phyloP scores from a whole-genome alignment of 2,888 invertebrate genomes.

The Miltochrista miniata region DNA sequence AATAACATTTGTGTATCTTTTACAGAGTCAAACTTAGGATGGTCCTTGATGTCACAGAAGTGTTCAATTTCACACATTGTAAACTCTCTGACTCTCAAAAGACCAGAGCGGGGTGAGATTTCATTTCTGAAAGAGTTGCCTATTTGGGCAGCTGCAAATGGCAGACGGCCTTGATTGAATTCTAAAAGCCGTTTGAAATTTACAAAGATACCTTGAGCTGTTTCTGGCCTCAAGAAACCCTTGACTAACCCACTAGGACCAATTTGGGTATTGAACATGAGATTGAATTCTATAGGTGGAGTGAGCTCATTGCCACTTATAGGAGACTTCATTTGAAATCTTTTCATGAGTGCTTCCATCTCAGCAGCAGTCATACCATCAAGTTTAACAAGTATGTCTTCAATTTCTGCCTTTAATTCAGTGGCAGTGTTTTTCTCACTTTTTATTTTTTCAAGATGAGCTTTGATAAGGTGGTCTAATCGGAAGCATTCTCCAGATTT shows the following conservation, averaged over 20 bases:
- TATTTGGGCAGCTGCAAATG: conserved; percentile 99
- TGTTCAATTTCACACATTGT: conserved; percentile 99
- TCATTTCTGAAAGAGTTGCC: conserved; percentile 99
- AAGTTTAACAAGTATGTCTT: conserved; percentile 91
- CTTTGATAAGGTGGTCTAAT: conserved; percentile 98
- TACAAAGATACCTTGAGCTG: conserved; percentile 99
- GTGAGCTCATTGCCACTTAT: conserved; percentile 96
- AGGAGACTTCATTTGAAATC: conserved; percentile 97
- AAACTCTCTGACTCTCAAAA: conserved; percentile 98
- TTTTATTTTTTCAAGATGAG: conserved; percentile 93
- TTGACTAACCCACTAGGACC: conserved; percentile 98
- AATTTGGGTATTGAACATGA: conserved; percentile 99
- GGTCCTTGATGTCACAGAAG: conserved; percentile 98
- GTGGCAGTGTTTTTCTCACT: conserved; percentile 92
- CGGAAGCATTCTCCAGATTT: conserved; percentile 99
- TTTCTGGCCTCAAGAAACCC: conserved; percentile 98
- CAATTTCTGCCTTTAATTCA: conserved; percentile 88
- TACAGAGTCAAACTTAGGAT: conserved; percentile 94
- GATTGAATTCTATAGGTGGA: conserved; percentile 98
- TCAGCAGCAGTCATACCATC: conserved; percentile 97
- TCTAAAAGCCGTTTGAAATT: conserved; percentile 99
- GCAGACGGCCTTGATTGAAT: conserved; percentile 97
- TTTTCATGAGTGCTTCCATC: conserved; percentile 92
- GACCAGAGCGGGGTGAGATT: conserved; percentile 98
- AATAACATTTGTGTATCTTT: conserved; percentile 90